Evolutionary conservation across 2,888 invertebrate genomes (phyloP).

Genomic region (Drepana falcataria): DNA sequence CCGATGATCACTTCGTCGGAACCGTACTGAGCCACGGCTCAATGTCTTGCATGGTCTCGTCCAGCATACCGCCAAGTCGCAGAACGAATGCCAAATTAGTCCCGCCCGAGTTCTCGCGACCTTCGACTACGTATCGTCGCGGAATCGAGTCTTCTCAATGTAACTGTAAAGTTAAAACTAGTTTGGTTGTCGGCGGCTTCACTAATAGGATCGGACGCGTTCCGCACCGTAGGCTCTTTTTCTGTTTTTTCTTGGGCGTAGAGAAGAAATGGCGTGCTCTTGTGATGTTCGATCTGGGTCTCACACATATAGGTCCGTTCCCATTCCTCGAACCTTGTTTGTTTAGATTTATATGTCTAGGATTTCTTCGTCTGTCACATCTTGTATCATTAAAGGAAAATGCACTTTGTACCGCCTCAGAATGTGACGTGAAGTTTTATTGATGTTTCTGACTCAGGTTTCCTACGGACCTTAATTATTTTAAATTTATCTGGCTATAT

Average conservation of each 20-base stretch:
- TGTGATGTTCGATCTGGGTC: conserved; percentile 19
- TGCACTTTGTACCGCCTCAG: neutral
- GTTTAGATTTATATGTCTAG: conserved; percentile 9
- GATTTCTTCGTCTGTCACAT: neutral
- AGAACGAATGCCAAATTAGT: conserved; percentile 58
- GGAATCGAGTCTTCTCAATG: conserved; percentile 52
- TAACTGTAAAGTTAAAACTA: conserved; percentile 67
- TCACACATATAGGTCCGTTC: conserved; percentile 23
- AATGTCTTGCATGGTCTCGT: conserved; percentile 11
- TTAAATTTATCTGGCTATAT: neutral
- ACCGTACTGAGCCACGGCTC: conserved; percentile 7
- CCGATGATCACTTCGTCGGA: conserved; percentile 19
- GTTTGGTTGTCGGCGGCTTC: conserved; percentile 57
- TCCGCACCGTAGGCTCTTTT: conserved; percentile 39
- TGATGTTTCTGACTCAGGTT: neutral
- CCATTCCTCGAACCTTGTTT: conserved; percentile 23
- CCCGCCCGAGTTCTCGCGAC: conserved; percentile 60
- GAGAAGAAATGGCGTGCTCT: conserved; percentile 20
- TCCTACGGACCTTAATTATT: neutral
- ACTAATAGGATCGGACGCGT: conserved; percentile 63
- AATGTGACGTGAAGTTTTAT: conserved; percentile 4
- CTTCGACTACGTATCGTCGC: conserved; percentile 63
- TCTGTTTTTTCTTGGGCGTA: conserved; percentile 52
- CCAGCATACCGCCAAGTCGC: conserved; percentile 27
- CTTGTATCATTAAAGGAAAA: neutral